Evolutionary conservation across 92 coral and sea anemone genomes (phyloP).

Genomic region (Heteractis magnifica): DNA sequence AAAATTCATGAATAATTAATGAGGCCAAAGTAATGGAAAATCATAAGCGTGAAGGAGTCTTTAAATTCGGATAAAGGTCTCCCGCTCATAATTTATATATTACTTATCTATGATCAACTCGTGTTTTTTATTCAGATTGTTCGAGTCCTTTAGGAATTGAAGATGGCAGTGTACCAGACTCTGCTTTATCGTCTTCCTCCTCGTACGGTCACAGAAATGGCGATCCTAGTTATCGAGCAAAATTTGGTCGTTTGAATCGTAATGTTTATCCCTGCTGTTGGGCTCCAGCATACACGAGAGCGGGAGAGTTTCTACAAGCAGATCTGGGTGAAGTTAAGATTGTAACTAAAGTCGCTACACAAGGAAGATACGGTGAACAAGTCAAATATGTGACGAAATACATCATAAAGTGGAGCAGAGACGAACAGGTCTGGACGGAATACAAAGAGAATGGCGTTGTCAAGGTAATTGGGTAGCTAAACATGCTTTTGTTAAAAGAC

Average conservation of each 20-base stretch:
- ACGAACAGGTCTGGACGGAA: neutral
- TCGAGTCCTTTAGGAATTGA: neutral
- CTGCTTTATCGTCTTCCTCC: neutral
- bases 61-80: too few species aligned
- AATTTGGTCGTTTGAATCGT: neutral
- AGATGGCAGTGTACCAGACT: neutral
- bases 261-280: neutral
- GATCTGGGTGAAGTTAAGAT: slow-evolving; percentile 1
- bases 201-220: neutral
- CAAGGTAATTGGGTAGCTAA: neutral
- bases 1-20: too few species aligned
- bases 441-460: slow-evolving; percentile 12
- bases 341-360: slow-evolving; percentile 6
- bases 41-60: too few species aligned
- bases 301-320: neutral
- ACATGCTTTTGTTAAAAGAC: too few species aligned
- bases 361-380: neutral
- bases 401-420: neutral
- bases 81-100: too few species aligned
- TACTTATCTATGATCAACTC: too few species aligned
- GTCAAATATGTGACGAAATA: slow-evolving; percentile 5
- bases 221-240: neutral
- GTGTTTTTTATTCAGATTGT: neutral
- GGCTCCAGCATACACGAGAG: neutral
- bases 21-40: too few species aligned